phyloP scores from a whole-genome alignment of 2,888 invertebrate species.

The Monochamus alternatus region DNA sequence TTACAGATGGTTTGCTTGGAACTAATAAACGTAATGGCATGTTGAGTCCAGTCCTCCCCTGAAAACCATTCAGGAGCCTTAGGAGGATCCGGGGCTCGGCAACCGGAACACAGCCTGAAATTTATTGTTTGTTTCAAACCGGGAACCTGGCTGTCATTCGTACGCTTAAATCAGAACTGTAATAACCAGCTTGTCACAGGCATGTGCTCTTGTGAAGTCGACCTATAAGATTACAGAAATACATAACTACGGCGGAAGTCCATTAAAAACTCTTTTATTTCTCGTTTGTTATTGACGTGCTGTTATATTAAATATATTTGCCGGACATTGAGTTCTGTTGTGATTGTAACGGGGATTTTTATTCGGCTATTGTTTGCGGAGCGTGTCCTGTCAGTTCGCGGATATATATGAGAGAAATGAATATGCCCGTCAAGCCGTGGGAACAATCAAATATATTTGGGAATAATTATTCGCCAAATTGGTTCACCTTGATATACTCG shows the following conservation, averaged over 20 bases:
- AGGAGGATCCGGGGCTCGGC: constrained; percentile 35
- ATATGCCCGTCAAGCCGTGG: no score
- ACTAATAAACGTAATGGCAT: no score
- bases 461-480: no score
- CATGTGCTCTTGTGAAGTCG: constrained; percentile 62
- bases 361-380: no score
- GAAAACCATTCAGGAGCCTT: constrained; percentile 30
- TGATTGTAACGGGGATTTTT: no score
- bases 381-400: no score
- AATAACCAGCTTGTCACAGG: constrained; percentile 66
- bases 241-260: constrained; percentile 24
- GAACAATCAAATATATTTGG: no score
- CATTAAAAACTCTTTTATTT: constrained; percentile 34
- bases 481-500: no score
- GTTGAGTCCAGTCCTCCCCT: background rate
- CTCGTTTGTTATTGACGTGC: constrained; percentile 22
- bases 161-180: constrained; percentile 65
- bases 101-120: constrained; percentile 50
- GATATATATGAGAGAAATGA: no score
- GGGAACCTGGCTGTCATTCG: constrained; percentile 60
- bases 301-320: background rate
- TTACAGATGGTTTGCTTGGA: no score
- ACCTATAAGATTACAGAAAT: constrained; percentile 33
- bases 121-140: constrained; percentile 62
- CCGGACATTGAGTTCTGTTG: no score